A percentile compares a stretch with the other conserved stretches of the same genome.
phyloP scores from a whole-genome alignment of 1,140 invertebrate species.

The Hylaeus anthracinus region DNA sequence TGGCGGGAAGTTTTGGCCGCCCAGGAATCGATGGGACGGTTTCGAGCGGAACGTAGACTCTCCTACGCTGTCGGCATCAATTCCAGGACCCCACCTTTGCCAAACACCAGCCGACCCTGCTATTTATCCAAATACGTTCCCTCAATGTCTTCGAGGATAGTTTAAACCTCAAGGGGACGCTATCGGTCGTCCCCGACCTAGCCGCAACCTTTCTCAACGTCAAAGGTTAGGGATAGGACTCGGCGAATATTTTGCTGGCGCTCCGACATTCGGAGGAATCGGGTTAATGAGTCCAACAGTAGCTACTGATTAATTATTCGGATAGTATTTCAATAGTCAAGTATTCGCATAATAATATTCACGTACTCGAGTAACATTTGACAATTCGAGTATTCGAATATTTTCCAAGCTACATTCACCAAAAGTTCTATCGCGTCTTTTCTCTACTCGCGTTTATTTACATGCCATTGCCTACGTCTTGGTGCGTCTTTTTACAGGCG shows the following conservation, averaged over 20 bases:
- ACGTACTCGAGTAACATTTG: too few species aligned
- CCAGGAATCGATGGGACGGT: conserved; percentile 34
- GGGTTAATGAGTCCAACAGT: too few species aligned
- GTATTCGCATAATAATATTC: too few species aligned
- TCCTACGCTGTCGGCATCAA: conserved; percentile 15
- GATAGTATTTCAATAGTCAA: too few species aligned
- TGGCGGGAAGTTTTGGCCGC: background rate
- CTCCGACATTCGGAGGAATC: background rate
- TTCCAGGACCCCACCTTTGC: conserved; percentile 23
- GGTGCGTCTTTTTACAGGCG: background rate
- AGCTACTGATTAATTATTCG: too few species aligned
- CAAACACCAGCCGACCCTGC: conserved; percentile 1
- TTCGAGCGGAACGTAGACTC: conserved; percentile 18
- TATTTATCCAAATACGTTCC: background rate
- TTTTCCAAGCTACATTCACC: too few species aligned
- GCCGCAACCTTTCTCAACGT: background rate
- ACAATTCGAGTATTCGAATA: too few species aligned
- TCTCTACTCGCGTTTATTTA: too few species aligned
- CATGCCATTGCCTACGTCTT: background rate
- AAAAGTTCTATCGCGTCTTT: too few species aligned
- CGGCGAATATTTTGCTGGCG: background rate
- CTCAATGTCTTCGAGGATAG: background rate
- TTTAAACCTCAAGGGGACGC: background rate
- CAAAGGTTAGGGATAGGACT: background rate
- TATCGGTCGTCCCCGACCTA: background rate